Conservation (phyloP, 1,140 invertebrate species). For the Megathymus violae region DNA sequence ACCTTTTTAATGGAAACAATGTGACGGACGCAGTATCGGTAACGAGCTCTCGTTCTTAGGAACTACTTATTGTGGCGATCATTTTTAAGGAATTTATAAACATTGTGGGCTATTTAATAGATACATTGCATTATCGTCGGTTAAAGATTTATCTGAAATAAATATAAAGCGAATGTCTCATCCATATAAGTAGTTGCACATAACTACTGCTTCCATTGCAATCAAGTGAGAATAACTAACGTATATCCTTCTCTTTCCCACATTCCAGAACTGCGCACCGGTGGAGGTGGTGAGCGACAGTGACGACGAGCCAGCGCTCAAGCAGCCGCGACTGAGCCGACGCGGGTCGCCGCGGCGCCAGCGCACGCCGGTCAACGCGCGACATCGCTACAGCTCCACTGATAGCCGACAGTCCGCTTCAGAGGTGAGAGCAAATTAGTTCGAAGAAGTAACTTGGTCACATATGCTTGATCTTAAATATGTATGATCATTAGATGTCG, state of each 20-base stretch:
- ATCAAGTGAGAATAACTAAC: not conserved
- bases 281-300: constrained; percentile 81
- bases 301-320: constrained; percentile 88
- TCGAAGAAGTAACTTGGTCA: no score
- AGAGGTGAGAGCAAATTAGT: no score
- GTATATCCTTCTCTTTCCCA: not conserved
- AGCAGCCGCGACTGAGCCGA: constrained; percentile 85
- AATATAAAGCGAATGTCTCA: no score
- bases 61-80: no score
- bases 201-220: not conserved
- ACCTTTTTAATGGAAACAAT: constrained; percentile 8
- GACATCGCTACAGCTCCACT: constrained; percentile 55
- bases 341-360: constrained; percentile 65
- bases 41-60: no score
- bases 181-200: no score
- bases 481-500: not conserved
- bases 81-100: no score
- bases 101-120: no score
- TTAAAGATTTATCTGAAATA: no score
- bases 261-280: constrained; percentile 61
- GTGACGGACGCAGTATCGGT: not conserved
- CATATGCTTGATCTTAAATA: no score
- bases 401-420: constrained; percentile 76
- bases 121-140: no score
- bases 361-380: constrained; percentile 56